Base-by-base conservation (phyloP, 1,140 invertebrate species). In the Phymastichus coffea region DNA sequence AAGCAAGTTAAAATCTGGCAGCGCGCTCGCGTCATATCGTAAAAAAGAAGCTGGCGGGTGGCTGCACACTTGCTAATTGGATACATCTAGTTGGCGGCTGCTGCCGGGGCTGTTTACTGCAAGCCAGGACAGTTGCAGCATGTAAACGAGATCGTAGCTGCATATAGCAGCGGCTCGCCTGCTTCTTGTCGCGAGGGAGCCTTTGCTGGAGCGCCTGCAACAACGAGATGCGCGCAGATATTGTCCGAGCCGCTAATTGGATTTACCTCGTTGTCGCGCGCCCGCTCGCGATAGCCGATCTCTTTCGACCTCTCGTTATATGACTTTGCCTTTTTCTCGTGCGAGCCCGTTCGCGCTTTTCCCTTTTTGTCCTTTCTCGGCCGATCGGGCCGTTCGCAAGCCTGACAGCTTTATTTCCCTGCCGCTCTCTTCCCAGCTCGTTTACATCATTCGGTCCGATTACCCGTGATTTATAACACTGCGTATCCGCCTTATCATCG, bases 111-210 rank as follows among this genome's bases (percentile, higher is more conserved):
- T 33, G 9, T 15, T 41, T 17, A 25, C 26, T 14, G n/a, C 19
- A 44, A 46, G 9, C 35, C 14, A 48, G 40, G 57, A 30, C 44
- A 51, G 44, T 17, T 9, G 30, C 19, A n/a, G 2, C 26, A 54
- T 51, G 58, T 70, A 68, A 70, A 71, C 65, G 69, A 65, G 63
- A 66, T 66, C 64, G 47, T 70, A 67, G n/a, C n/a, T n/a, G n/a
- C n/a, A n/a, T 66, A 70, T 63, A 30, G 33, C 40, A 33, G 41
- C 20, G 37, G 37, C 15, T 9, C 4, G 37, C 22, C 20, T 15
- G 28, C 14, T 33, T 19, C 0, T 28, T 56, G 35, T 41, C n/a
- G n/a, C n/a, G n/a, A n/a, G n/a, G n/a, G n/a, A n/a, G n/a, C n/a
- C n/a, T n/a, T n/a, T n/a, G n/a, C n/a, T n/a, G n/a, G n/a, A n/a